phyloP scores from a whole-genome alignment of 2,797 vertebrate species.

The Cheirogaleus major region DNA sequence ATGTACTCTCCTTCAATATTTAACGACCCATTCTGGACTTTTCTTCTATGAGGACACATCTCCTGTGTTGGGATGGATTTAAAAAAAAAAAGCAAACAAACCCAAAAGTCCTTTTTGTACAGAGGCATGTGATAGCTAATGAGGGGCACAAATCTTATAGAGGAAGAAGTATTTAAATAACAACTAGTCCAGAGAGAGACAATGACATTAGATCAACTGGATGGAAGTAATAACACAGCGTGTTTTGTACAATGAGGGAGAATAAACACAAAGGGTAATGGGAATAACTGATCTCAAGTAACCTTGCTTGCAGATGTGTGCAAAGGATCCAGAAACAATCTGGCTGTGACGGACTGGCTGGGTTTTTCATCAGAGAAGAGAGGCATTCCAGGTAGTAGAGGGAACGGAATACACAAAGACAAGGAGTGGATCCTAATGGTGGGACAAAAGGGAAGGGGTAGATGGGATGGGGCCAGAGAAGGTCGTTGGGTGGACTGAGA shows the following conservation, averaged over 20 bases:
- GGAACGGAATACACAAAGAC: background rate
- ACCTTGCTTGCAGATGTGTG: background rate
- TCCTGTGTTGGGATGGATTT: background rate
- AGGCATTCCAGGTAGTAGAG: background rate
- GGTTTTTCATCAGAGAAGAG: background rate
- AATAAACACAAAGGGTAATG: background rate
- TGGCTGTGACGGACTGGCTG: background rate
- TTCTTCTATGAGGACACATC: background rate
- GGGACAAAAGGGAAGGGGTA: background rate
- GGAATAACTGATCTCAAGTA: background rate
- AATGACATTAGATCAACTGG: background rate
- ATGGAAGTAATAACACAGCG: background rate
- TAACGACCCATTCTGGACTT: background rate
- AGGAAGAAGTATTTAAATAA: background rate
- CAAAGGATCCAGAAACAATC: background rate
- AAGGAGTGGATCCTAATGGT: accelerated
- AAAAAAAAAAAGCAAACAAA: background rate
- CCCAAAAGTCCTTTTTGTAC: background rate
- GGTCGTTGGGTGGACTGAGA: background rate
- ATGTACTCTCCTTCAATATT: background rate
- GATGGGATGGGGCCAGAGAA: background rate
- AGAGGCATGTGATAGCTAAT: background rate
- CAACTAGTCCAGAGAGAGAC: background rate
- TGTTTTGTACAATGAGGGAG: background rate
- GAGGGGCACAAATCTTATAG: background rate